Base-by-base conservation (phyloP, 2,888 invertebrate species). In the Muschampia plurimacula region DNA sequence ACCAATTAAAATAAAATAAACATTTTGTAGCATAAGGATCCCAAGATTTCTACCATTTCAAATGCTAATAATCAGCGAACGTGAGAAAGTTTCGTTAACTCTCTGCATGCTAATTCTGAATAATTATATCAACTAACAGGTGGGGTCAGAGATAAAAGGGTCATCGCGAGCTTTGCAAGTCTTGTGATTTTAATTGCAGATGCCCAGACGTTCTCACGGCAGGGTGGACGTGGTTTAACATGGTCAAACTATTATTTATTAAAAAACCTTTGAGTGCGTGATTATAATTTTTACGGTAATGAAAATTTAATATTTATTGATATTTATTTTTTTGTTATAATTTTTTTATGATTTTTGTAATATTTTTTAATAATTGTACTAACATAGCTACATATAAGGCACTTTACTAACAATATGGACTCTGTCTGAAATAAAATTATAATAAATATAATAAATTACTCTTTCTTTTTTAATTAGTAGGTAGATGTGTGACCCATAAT, bases 131-230 rank as follows among this genome's bases (percentile, higher is more conserved):
- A 80, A 77, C 74, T 77, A 82, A 87, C 92, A 93, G 93, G 93
- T 93, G 91, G 80, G 92, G 92, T 92, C 91, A 92, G 76, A 32
- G 32, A 32, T 32, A 32, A 32, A 87, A 87, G 85, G 91, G 90
- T 89, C 86, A 86, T 83, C 84, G 49, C n/a, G 49, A 49, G 49
- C 86, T 86, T 83, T 83, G 88, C 82, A 75, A 66, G 66, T 67
- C 72, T 72, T 72, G 59, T 71, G 12, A 72, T 67, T 72, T 62
- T 62, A 72, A 67, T 72, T 72, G 72, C 72, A 72, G 72, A 72
- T 67, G 64, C 10, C 9, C 59, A 59, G 13, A 13, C 6, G 41
- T 72, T 72, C 72, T 67, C 72, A 72, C 72, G 72, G n/a, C 8
- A n/a, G n/a, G 6, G 60, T 28, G 52, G 64, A 62, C 57, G 36